phyloP scores from a whole-genome alignment of 1,140 invertebrate genomes.

The Leptinotarsa texana region DNA sequence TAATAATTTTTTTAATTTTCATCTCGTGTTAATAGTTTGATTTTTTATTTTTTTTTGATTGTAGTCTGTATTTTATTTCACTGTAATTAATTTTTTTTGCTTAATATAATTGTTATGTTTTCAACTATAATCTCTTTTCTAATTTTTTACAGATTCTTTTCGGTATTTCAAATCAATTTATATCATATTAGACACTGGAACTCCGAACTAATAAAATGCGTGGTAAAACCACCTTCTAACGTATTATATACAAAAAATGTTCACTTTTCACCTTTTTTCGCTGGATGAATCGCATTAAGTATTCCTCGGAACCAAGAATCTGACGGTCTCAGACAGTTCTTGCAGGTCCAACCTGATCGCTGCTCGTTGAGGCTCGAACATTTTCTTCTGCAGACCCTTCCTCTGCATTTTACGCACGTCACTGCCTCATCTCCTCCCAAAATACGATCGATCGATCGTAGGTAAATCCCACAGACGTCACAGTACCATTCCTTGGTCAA shows the following conservation, averaged over 20 bases:
- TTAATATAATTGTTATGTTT: no score
- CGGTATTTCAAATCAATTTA: no score
- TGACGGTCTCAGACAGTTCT: slow-evolving; percentile 42
- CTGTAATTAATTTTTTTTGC: no score
- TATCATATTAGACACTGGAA: no score
- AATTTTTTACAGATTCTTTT: no score
- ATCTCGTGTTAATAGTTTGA: not conserved
- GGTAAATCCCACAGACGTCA: slow-evolving; percentile 48
- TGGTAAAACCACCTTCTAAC: not conserved
- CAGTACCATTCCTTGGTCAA: slow-evolving; percentile 46
- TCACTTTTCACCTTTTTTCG: slow-evolving; percentile 20
- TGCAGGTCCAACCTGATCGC: slow-evolving; percentile 44
- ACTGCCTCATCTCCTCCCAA: slow-evolving; percentile 43
- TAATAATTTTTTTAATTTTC: no score
- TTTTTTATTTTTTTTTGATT: no score
- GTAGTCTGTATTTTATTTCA: no score
- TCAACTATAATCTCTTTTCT: no score
- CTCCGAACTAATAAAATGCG: not conserved
- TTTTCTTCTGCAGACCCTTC: slow-evolving; percentile 43
- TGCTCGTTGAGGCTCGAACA: slow-evolving; percentile 44
- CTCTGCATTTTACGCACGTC: slow-evolving; percentile 49
- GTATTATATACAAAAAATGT: not conserved
- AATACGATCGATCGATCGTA: slow-evolving; percentile 45
- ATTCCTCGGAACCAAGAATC: slow-evolving; percentile 43
- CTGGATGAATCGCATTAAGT: slow-evolving; percentile 37